phyloP scores from a whole-genome alignment of 2,113 vertebrate genomes.

The Erinaceus europaeus region DNA sequence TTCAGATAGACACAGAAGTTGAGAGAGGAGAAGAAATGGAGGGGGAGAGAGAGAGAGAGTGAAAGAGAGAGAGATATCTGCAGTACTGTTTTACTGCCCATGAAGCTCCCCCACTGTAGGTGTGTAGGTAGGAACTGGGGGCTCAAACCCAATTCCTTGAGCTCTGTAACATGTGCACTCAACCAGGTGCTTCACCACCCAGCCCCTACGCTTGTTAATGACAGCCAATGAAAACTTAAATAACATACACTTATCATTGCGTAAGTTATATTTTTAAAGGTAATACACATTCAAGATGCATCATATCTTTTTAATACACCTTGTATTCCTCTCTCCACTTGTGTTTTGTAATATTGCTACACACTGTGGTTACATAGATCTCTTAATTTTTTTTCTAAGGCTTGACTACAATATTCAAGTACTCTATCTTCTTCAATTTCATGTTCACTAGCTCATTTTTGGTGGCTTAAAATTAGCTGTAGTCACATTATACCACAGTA shows the following conservation, averaged over 20 bases:
- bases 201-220: no score
- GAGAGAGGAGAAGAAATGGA: no score
- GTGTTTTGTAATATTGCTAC: background rate
- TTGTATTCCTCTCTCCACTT: background rate
- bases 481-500: background rate
- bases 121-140: no score
- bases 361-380: background rate
- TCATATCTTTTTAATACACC: background rate
- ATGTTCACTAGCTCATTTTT: background rate
- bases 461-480: background rate
- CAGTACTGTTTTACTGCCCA: no score
- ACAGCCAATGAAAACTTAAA: constrained; percentile 1
- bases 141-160: no score
- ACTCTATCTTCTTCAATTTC: background rate
- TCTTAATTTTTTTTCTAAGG: no score
- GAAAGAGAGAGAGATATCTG: background rate
- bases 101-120: no score
- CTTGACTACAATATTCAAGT: background rate
- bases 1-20: background rate
- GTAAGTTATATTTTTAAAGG: background rate
- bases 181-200: no score
- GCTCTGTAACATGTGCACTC: no score
- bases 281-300: constrained; percentile 14
- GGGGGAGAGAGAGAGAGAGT: background rate
- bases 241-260: background rate